These are phyloP conservation scores for Rhineura floridana DNA, from an alignment of 2,113 vertebrate species.

Conservation along the genomic window DNA sequence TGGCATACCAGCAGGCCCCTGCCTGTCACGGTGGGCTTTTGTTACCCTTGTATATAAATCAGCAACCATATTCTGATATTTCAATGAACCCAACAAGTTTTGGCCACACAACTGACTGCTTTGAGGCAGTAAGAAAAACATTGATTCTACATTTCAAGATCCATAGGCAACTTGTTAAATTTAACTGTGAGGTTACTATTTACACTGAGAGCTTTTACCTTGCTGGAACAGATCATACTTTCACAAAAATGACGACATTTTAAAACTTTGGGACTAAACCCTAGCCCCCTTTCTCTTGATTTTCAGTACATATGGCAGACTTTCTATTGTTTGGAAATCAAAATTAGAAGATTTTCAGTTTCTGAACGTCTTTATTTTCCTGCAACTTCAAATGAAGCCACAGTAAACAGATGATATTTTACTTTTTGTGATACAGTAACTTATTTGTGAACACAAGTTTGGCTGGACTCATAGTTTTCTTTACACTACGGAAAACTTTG, in stretches of 20 bases:
- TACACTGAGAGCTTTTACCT: not conserved
- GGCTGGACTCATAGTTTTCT: not conserved
- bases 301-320: not conserved
- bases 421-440: not conserved
- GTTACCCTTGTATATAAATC: not conserved
- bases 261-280: not conserved
- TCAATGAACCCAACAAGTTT: not conserved
- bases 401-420: not conserved
- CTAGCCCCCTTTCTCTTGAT: not conserved
- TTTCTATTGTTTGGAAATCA: not conserved
- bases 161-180: not conserved
- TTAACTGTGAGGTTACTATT: not conserved
- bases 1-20: not conserved
- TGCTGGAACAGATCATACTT: not conserved
- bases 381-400: not conserved
- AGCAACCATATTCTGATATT: not conserved
- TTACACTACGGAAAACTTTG: not conserved
- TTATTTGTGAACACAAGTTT: not conserved
- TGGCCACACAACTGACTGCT: not conserved
- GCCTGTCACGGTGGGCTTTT: not conserved
- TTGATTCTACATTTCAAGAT: not conserved
- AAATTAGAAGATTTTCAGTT: not conserved
- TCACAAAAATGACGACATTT: not conserved
- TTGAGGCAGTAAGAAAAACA: not conserved
- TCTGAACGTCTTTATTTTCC: not conserved